A percentile compares a stretch with the other conserved stretches of the same genome.
Evolutionary conservation across 1,140 invertebrate genomes (phyloP).

Genomic region (Drosophila pseudoananassae): DNA sequence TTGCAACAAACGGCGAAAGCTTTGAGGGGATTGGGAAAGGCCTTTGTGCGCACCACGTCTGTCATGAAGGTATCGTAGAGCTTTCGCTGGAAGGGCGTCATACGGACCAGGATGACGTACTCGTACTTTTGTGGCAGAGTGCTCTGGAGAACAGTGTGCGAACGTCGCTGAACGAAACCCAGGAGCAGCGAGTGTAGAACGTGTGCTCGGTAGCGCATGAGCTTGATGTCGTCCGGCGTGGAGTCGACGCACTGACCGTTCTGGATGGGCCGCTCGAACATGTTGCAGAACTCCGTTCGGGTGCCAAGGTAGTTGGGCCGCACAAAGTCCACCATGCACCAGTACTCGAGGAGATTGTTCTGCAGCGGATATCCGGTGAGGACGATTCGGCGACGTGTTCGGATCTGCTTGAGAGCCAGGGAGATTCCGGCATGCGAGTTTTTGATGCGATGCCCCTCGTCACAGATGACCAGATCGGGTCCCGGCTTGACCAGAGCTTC

Average conservation of each 20-base stretch:
- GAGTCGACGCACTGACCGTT: slow-evolving; percentile 97
- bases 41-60: slow-evolving; percentile 93
- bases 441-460: slow-evolving; percentile 98
- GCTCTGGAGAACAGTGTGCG: slow-evolving; percentile 93
- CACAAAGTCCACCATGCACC: slow-evolving; percentile 99
- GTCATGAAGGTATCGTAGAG: slow-evolving; percentile 96
- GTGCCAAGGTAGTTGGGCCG: slow-evolving; percentile 96
- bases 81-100: slow-evolving; percentile 94
- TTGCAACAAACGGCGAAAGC: slow-evolving; percentile 99
- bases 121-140: slow-evolving; percentile 96
- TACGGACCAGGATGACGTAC: slow-evolving; percentile 94
- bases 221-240: slow-evolving; percentile 93
- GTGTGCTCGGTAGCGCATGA: slow-evolving; percentile 95
- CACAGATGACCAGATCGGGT: slow-evolving; percentile 97
- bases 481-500: slow-evolving; percentile 94
- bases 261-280: slow-evolving; percentile 97
- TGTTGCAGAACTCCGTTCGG: slow-evolving; percentile 97
- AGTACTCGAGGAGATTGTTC: slow-evolving; percentile 98
- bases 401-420: slow-evolving; percentile 95
- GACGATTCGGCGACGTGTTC: slow-evolving; percentile 94
- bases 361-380: slow-evolving; percentile 98
- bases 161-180: slow-evolving; percentile 96
- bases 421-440: slow-evolving; percentile 97
- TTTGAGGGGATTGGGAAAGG: slow-evolving; percentile 97
- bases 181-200: slow-evolving; percentile 95